phyloP scores from a whole-genome alignment of 2,113 vertebrate species.

The Accipiter cooperii region DNA sequence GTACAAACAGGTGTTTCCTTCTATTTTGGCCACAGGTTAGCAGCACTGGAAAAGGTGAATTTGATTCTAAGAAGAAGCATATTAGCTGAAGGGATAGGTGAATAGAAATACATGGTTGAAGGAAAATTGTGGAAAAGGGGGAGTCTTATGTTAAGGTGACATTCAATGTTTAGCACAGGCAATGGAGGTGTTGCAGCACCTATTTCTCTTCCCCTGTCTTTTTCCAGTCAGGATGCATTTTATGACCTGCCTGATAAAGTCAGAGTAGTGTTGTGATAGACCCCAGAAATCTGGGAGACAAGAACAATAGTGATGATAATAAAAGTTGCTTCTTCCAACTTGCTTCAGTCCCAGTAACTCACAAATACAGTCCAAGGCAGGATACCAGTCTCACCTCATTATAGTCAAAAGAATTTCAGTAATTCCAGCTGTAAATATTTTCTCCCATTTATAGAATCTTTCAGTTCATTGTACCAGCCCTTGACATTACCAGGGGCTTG shows the following conservation, averaged over 20 bases:
- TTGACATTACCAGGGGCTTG: background rate
- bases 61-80: background rate
- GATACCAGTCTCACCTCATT: background rate
- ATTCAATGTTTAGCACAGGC: background rate
- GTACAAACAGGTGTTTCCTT: background rate
- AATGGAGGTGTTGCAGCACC: background rate
- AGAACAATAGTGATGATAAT: background rate
- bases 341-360: background rate
- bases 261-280: background rate
- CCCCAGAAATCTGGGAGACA: background rate
- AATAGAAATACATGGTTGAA: background rate
- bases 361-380: background rate
- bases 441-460: background rate
- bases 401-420: background rate
- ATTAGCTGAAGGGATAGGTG: background rate
- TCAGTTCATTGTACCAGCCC: background rate
- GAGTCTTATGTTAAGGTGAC: background rate
- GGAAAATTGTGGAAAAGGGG: background rate
- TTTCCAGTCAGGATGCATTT: background rate
- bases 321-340: background rate
- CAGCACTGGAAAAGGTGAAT: background rate
- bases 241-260: background rate
- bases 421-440: background rate
- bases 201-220: background rate
- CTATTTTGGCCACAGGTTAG: background rate